phyloP scores from a whole-genome alignment of 2,888 invertebrate species.

The Scrobipalpa costella region DNA sequence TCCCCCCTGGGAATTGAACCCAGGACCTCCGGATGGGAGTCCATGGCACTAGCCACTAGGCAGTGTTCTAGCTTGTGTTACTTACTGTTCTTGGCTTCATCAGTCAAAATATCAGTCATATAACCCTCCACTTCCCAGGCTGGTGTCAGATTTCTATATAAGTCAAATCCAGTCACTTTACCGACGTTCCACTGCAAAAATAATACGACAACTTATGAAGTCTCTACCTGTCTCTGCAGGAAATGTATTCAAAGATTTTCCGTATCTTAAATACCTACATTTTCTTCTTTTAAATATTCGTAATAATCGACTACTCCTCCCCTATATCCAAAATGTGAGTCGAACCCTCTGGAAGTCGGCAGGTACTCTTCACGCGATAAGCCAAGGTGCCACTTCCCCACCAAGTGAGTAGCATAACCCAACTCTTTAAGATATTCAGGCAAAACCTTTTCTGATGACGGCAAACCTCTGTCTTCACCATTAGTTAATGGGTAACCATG shows the following conservation, averaged over 20 bases:
- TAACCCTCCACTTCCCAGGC: conserved; percentile 83
- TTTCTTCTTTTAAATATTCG: conserved; percentile 70
- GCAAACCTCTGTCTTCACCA: conserved; percentile 68
- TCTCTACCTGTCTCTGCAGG: no score
- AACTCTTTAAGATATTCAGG: conserved; percentile 83
- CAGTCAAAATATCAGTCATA: conserved; percentile 86
- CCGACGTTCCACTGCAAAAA: conserved; percentile 53
- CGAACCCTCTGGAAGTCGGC: conserved; percentile 88
- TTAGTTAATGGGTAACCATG: conserved; percentile 70
- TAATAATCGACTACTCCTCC: conserved; percentile 91
- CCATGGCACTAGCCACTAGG: no score
- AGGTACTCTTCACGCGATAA: conserved; percentile 77
- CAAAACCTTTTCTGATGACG: conserved; percentile 73
- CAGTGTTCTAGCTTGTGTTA: no score
- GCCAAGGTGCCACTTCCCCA: conserved; percentile 92
- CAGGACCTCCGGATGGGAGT: no score
- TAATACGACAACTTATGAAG: no score
- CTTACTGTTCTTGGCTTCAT: conserved; percentile 81
- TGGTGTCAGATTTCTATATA: conserved; percentile 73
- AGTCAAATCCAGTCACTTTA: conserved; percentile 71
- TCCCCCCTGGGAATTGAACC: no score
- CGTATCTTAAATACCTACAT: conserved; percentile 46
- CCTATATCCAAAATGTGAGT: conserved; percentile 92
- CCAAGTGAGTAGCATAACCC: conserved; percentile 88
- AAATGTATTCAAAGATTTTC: no score